A percentile compares a stretch with the other conserved stretches of the same genome.
These are phyloP conservation scores for Mus minutoides DNA, from an alignment of 2,797 vertebrate genomes.

Conservation along the genomic window DNA sequence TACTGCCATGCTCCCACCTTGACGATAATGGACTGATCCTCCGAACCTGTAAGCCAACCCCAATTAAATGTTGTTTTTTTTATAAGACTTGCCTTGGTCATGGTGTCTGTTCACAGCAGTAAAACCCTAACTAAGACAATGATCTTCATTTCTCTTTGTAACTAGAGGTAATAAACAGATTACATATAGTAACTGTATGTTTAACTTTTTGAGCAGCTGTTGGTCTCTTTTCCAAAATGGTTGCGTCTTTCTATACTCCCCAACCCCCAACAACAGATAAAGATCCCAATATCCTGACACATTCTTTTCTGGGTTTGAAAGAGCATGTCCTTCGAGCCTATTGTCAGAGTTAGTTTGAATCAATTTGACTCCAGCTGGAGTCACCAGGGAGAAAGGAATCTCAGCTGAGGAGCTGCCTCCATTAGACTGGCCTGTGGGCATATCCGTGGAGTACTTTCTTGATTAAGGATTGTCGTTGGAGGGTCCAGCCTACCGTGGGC, in stretches of 20 bases:
- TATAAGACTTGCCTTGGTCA: too few relatives aligned
- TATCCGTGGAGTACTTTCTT: neutral
- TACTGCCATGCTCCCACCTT: too few relatives aligned
- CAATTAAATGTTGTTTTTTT: too few relatives aligned
- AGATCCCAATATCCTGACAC: neutral
- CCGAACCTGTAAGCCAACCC: too few relatives aligned
- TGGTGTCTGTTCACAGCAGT: too few relatives aligned
- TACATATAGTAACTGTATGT: neutral
- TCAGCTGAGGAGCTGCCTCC: neutral
- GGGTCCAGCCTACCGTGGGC: neutral
- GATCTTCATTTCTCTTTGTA: neutral
- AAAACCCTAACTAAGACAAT: too few relatives aligned
- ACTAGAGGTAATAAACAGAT: neutral
- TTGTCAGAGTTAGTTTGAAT: neutral
- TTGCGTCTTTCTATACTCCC: neutral
- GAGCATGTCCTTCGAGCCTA: neutral
- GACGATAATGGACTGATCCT: too few relatives aligned
- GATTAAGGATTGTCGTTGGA: neutral
- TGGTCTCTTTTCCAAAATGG: constrained; percentile 12
- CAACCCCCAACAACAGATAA: neutral
- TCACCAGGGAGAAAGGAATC: neutral
- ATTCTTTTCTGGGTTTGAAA: neutral
- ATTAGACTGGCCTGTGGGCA: neutral
- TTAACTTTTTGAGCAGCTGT: constrained; percentile 7
- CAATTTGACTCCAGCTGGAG: neutral